Percentiles rank a stretch among this genome's conserved stretches.
These are phyloP conservation scores for Gymnocheta viridis DNA, from an alignment of 2,888 invertebrate species.

Conservation along the genomic window DNA sequence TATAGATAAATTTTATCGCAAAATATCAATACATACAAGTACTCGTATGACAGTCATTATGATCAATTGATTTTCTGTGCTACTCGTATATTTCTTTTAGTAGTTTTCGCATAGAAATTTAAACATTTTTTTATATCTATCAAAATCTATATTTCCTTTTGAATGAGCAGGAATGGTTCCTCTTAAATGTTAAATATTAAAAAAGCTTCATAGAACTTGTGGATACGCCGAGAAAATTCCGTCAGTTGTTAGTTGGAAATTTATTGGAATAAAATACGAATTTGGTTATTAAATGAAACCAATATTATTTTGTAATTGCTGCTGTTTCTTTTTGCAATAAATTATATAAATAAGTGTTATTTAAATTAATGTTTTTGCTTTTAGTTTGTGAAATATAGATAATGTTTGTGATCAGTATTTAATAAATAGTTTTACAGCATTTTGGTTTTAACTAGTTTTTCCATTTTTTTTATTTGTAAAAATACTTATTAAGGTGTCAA, in stretches of 20 bases:
- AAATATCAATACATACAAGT: neutral
- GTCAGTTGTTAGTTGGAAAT: neutral
- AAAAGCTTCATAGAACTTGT: neutral
- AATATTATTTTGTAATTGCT: neutral
- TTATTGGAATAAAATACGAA: neutral
- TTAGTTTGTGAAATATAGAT: slow-evolving; percentile 4
- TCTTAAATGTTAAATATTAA: slow-evolving; percentile 41
- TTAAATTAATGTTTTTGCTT: neutral
- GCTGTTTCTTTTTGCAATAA: neutral
- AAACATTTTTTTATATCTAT: too few relatives aligned
- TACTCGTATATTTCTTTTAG: neutral
- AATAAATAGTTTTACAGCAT: neutral
- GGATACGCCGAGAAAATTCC: slow-evolving; percentile 9
- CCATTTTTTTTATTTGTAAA: slow-evolving; percentile 27
- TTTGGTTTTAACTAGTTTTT: slow-evolving; percentile 39
- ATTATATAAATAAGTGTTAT: neutral
- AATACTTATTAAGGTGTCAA: neutral
- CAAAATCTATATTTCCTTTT: slow-evolving; percentile 5
- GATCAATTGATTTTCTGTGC: slow-evolving; percentile 33
- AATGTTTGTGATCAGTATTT: neutral
- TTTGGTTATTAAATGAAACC: neutral
- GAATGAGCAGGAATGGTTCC: slow-evolving; percentile 26
- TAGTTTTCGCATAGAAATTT: slow-evolving; percentile 21
- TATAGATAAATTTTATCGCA: slow-evolving; percentile 1
- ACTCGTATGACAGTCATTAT: slow-evolving; percentile 37